Base-by-base conservation (phyloP, 2,113 vertebrate species). In the Peucedramus taeniatus region DNA sequence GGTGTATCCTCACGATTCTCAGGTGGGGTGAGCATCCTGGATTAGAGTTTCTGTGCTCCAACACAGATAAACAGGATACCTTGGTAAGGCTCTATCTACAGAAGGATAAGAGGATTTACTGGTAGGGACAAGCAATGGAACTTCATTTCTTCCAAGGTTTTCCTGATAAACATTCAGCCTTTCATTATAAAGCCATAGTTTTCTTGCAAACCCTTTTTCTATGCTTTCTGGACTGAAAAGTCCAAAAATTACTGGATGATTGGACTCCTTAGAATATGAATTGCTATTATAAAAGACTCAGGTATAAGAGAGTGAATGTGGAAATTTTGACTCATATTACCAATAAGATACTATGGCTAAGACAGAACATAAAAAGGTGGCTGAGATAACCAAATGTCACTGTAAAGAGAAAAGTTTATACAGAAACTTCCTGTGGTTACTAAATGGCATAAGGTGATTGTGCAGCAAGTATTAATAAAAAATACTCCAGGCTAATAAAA, bases 21-120 rank as follows among this genome's bases (percentile, higher is more conserved):
- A 64, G 15, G 27, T 27, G 24, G 33, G 8, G 2, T 0, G 0
- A 74, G 42, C 75, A 71, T 49, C 13, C 64, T 42, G 47, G 19
- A 17, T 60, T 56, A 44, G 27, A 57, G 1, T 51, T 86, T 53
- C 37, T 54, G 12, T 42, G 7, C 35, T 78, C 53, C 7, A 31
- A 7, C 1, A 3, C 6, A 65, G 33, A 10, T 21, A 47, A 75
- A 70, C 13, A 28, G 10, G 31, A 45, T 31, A 70, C 3, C 2
- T 64, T 4, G 8, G 4, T 20, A 57, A 49, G 21, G 9, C 4
- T 65, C 33, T 78, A 4, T 23, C n/a, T 83, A 20, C 19, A 31
- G 47, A 61, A 87, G n/a, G 12, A 13, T 30, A 63, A 78, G 59
- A 51, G 10, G 7, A 3, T 90, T 13, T 28, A 44, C 6, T 72